A percentile compares a stretch with the other conserved stretches of the same genome.
These are phyloP conservation scores for Psylliodes chrysocephalus DNA, from an alignment of 2,888 invertebrate species.

Conservation along the genomic window DNA sequence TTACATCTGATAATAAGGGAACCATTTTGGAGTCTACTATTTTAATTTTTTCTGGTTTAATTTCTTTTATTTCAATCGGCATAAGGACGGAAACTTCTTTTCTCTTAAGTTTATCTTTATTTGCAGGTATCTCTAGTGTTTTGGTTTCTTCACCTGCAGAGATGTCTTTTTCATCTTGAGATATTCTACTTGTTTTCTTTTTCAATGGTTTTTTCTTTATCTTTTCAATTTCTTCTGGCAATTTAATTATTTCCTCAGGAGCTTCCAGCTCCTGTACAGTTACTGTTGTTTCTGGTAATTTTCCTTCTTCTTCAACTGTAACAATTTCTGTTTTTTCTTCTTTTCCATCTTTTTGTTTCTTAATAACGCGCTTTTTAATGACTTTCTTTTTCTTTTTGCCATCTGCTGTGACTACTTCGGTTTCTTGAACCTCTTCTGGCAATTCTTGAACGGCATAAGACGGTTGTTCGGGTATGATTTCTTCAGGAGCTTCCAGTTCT, in stretches of 20 bases:
- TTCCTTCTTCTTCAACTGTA: constrained; percentile 64
- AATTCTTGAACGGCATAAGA: constrained; percentile 43
- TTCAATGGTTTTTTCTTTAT: constrained; percentile 31
- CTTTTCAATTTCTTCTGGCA: constrained; percentile 45
- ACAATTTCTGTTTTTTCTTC: constrained; percentile 64
- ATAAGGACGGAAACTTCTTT: constrained; percentile 54
- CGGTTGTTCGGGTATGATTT: constrained; percentile 49
- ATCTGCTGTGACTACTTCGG: constrained; percentile 44
- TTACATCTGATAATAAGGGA: constrained; percentile 69
- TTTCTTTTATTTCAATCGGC: constrained; percentile 66
- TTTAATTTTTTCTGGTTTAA: constrained; percentile 71
- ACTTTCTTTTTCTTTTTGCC: constrained; percentile 48
- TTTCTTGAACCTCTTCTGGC: constrained; percentile 54
- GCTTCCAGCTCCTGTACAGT: constrained; percentile 57
- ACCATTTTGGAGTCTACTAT: constrained; percentile 68
- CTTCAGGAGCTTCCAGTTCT: constrained; percentile 59
- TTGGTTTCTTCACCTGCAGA: constrained; percentile 35
- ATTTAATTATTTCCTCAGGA: constrained; percentile 48
- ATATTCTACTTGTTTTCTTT: constrained; percentile 45
- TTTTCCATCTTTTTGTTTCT: constrained; percentile 54
- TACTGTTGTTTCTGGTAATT: constrained; percentile 62
- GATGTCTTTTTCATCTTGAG: too few relatives aligned
- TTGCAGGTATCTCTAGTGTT: constrained; percentile 40
- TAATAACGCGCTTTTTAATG: constrained; percentile 52
- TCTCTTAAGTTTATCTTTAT: constrained; percentile 48